phyloP scores from a whole-genome alignment of 2,797 vertebrate genomes.

The Chloroceryle amazona region DNA sequence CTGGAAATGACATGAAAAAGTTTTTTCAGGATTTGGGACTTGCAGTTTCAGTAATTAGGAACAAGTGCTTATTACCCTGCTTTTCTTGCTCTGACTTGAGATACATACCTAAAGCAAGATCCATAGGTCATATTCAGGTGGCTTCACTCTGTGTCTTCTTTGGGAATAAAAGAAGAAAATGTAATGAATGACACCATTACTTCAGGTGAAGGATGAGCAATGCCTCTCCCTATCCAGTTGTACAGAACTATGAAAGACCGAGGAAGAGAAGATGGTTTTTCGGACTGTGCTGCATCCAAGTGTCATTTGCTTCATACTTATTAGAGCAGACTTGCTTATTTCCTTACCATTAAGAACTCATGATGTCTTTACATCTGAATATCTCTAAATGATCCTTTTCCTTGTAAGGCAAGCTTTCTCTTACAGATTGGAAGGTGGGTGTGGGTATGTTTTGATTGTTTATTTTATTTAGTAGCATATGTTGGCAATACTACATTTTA shows the following conservation, averaged over 20 bases:
- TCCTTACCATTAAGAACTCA: not conserved
- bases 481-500: not conserved
- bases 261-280: not conserved
- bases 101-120: not conserved
- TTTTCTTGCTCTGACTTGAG: not conserved
- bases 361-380: not conserved
- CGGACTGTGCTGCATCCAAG: not conserved
- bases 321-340: not conserved
- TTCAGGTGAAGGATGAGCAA: not conserved
- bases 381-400: not conserved
- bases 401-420: not conserved
- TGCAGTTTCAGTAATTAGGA: fast-evolving
- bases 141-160: not conserved
- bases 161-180: not conserved
- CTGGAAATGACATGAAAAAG: not conserved
- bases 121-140: not conserved
- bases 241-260: not conserved
- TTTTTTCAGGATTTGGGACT: not conserved
- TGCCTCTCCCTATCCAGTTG: not conserved
- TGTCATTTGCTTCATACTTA: not conserved
- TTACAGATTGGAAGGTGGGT: not conserved
- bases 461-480: not conserved
- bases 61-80: not conserved
- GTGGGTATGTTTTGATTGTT: not conserved
- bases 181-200: not conserved